These are phyloP conservation scores for Drosophila vallismaia DNA, from an alignment of 2,888 invertebrate genomes.

Conservation along the genomic window DNA sequence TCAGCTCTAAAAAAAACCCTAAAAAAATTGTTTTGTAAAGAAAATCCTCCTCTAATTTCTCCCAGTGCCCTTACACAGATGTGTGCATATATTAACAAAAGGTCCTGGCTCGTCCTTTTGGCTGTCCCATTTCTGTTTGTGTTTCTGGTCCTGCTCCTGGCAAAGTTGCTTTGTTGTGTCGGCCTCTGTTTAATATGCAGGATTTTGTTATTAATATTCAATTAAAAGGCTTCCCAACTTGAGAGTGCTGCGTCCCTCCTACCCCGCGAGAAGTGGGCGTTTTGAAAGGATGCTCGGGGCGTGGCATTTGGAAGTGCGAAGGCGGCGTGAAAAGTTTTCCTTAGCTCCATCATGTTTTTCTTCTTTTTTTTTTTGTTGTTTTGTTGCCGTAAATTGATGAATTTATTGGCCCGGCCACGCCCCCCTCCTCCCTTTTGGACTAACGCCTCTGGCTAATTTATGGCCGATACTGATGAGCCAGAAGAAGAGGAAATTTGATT, in stretches of 20 bases:
- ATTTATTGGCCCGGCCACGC: conserved; percentile 47
- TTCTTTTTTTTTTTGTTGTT: conserved; percentile 9
- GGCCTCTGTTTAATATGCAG: conserved; percentile 63
- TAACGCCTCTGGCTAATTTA: conserved; percentile 36
- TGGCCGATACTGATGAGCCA: conserved; percentile 26
- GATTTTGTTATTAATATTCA: conserved; percentile 78
- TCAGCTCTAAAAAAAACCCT: too few species aligned
- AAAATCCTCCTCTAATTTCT: background rate
- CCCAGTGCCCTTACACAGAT: conserved; percentile 26
- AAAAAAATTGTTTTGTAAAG: too few species aligned
- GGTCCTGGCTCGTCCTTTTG: conserved; percentile 33
- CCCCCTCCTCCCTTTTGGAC: conserved; percentile 1
- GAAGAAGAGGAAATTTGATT: conserved; percentile 30
- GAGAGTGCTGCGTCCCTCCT: conserved; percentile 15
- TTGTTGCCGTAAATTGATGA: conserved; percentile 43
- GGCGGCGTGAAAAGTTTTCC: conserved; percentile 42
- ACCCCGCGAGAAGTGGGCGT: background rate
- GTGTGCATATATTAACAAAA: conserved; percentile 56
- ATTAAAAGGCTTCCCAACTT: conserved; percentile 58
- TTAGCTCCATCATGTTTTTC: conserved; percentile 11
- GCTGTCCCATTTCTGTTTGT: conserved; percentile 18
- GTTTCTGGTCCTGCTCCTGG: conserved; percentile 28
- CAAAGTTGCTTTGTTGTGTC: conserved; percentile 33
- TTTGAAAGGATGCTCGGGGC: conserved; percentile 10
- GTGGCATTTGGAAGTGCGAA: conserved; percentile 31